A percentile compares a stretch with the other conserved stretches of the same genome.
These are phyloP conservation scores for Zosterops lateralis DNA, from an alignment of 2,113 vertebrate genomes.

Conservation along the genomic window DNA sequence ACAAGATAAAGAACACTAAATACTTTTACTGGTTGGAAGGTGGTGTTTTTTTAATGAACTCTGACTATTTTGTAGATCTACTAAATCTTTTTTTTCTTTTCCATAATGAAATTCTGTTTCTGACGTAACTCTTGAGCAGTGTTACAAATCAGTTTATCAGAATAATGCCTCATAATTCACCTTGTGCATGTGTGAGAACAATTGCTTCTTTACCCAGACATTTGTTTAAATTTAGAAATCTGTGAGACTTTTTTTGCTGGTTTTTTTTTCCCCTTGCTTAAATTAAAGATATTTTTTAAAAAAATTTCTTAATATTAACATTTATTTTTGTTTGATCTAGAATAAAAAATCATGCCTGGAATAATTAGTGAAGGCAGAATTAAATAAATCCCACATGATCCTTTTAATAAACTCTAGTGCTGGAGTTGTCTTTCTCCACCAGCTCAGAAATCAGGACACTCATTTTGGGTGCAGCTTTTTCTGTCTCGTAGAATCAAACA, in stretches of 20 bases:
- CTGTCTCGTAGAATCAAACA: rapidly evolving
- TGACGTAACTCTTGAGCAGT: background rate
- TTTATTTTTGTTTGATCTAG: background rate
- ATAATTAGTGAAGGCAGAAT: background rate
- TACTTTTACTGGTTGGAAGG: background rate
- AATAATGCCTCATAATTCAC: background rate
- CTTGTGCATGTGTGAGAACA: background rate
- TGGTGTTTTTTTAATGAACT: background rate
- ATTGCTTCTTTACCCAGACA: rapidly evolving
- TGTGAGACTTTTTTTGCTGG: rapidly evolving
- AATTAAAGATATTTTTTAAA: background rate
- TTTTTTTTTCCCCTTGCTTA: background rate
- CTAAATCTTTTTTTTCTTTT: background rate
- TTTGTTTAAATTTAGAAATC: background rate
- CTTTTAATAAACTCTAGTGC: background rate
- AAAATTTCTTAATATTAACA: background rate
- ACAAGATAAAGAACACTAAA: background rate
- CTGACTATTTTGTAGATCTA: background rate
- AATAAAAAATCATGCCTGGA: background rate
- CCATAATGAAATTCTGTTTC: background rate
- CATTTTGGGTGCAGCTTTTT: background rate
- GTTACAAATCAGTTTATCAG: background rate
- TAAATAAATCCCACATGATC: background rate
- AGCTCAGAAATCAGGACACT: background rate
- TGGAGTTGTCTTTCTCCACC: background rate